Conservation (phyloP, 2,113 vertebrate species). For the Xiphophorus hellerii region DNA sequence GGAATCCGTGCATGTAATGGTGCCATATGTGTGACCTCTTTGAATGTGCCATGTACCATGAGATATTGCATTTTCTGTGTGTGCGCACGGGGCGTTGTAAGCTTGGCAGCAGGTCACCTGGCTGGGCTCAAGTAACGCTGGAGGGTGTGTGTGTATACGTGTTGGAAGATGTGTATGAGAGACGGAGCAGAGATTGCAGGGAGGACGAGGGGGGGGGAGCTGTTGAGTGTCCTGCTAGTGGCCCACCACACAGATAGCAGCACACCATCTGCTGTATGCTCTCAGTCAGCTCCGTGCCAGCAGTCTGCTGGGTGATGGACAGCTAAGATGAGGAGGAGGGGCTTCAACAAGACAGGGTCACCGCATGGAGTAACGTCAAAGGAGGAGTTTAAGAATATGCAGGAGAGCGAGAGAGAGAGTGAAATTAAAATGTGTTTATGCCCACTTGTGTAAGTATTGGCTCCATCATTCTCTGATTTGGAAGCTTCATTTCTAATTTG, state of each 20-base stretch:
- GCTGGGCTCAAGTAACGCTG: constrained; percentile 61
- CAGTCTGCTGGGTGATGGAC: constrained; percentile 73
- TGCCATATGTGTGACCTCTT: constrained; percentile 75
- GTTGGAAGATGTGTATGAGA: constrained; percentile 40
- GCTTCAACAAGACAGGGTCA: constrained; percentile 6
- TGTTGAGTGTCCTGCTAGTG: constrained; percentile 72
- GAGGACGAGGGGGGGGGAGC: constrained; percentile 53
- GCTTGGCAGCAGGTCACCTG: constrained; percentile 73
- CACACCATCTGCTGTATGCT: constrained; percentile 79
- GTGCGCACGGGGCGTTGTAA: constrained; percentile 45
- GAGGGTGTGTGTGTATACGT: constrained; percentile 49
- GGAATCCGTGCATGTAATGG: constrained; percentile 75
- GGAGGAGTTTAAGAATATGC: constrained; percentile 25
- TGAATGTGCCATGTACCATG: constrained; percentile 71
- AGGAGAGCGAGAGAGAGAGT: not conserved
- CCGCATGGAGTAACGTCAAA: constrained; percentile 32
- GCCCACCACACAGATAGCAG: constrained; percentile 70
- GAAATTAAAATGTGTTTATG: constrained; percentile 38
- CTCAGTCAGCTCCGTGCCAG: constrained; percentile 71
- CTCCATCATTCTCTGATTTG: constrained; percentile 39
- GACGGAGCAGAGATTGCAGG: constrained; percentile 39
- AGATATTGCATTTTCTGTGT: constrained; percentile 51
- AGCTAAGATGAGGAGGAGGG: constrained; percentile 46
- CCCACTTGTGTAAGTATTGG: constrained; percentile 27
- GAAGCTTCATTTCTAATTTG: constrained; percentile 59